Evolutionary conservation across 1,140 invertebrate species (phyloP).

Genomic region (Meloidogyne exigua): DNA sequence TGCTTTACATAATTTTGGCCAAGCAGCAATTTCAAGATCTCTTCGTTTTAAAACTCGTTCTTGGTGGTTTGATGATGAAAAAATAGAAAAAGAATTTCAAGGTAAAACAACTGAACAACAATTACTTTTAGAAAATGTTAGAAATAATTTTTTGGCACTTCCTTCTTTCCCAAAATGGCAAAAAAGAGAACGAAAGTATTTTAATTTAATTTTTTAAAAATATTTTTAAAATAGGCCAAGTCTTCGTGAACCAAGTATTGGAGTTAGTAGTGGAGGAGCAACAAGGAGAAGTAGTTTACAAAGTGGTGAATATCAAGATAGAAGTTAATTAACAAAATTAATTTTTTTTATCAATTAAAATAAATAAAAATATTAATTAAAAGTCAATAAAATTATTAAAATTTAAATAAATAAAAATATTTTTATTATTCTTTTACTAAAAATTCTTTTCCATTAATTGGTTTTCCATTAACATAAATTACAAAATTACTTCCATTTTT

Average conservation of each 20-base stretch:
- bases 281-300: conserved; percentile 24
- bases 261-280: not conserved
- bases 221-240: conserved; percentile 3
- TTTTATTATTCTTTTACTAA: not conserved
- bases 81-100: not conserved
- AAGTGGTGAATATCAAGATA: conserved; percentile 27
- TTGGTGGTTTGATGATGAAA: conserved; percentile 55
- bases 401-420: not conserved
- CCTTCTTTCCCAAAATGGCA: not conserved
- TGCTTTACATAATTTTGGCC: conserved; percentile 62
- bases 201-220: not conserved
- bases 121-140: not conserved
- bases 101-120: not conserved
- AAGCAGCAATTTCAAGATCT: conserved; percentile 59
- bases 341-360: too few relatives aligned
- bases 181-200: conserved; percentile 16
- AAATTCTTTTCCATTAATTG: conserved; percentile 1
- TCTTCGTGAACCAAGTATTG: conserved; percentile 26
- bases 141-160: not conserved
- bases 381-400: not conserved
- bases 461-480: not conserved
- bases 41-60: conserved; percentile 54
- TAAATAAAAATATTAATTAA: too few relatives aligned
- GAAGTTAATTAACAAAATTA: not conserved
- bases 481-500: not conserved